Evolutionary conservation across 2,113 vertebrate genomes (phyloP), one percentile per base, ranked within the genome.

Genomic region (Peucedramus taeniatus): DNA sequence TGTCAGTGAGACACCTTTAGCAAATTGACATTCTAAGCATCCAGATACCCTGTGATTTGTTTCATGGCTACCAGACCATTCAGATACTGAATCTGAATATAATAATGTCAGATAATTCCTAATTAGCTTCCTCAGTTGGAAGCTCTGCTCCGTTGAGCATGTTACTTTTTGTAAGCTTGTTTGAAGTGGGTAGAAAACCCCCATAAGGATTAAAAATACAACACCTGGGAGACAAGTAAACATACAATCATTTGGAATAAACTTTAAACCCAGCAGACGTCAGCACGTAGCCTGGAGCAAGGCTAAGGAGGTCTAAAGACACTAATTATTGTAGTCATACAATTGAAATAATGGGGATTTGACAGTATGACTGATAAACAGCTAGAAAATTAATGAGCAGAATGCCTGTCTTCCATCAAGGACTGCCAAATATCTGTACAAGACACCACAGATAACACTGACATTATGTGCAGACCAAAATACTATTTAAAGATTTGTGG

Each of bases 321-420:
- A 61, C 66, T 90, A 86, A 85, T 94, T 94, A 94, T 33, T 83
- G 75, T 50, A 90, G 71, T 74, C 50, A 69, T 80, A 66, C 71
- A 90, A 42, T 83, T 86, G 89, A 86, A 94, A 90, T 95, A 88
- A 83, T 66, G 45, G 79, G 23, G 19, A 93, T 39, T 53, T 89
- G 66, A 63, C 74, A 83, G 76, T 70, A 47, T 80, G 76, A 86
- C 63, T 70, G 68, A 95, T 88, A 96, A 95, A 86, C 66, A 80
- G 59, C n/a, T 72, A 90, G 63, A 77, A 88, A 86, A 96, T 80
- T 90, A 94, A 93, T 93, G 83, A 97, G 59, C 54, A 45, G 61
- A 39, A 57, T 92, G 75, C 33, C 63, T 77, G 37, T 61, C 76
- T 93, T 92, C 92, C 57, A 51, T 79, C 75, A 95, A 91, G 53